Conservation (phyloP, 2,797 vertebrate genomes). For the Tapirus indicus region DNA sequence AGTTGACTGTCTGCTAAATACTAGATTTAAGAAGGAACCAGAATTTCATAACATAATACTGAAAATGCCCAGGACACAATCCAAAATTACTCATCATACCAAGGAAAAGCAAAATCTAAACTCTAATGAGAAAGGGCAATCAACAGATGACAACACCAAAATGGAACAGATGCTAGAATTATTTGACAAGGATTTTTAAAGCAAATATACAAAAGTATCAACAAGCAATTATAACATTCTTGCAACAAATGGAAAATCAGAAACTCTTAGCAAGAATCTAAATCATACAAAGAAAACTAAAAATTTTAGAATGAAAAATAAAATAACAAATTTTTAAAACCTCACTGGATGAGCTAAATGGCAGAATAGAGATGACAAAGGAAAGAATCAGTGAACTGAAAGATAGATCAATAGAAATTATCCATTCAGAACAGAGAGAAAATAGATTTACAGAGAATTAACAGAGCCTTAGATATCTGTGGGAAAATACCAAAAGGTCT, state of each 20-base stretch:
- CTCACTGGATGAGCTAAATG: neutral
- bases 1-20: conserved; percentile 5
- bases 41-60: conserved; percentile 10
- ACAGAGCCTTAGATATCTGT: neutral
- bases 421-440: neutral
- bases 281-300: neutral
- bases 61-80: neutral
- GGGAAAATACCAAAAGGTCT: neutral
- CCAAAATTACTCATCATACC: neutral
- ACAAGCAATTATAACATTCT: neutral
- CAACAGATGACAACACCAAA: neutral
- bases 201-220: neutral
- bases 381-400: conserved; percentile 4
- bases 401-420: neutral
- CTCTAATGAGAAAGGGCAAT: neutral
- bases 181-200: neutral
- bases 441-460: neutral
- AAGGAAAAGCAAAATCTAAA: neutral
- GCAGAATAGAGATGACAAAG: neutral
- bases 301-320: neutral
- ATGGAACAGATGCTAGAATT: neutral
- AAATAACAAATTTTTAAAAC: neutral
- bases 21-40: neutral
- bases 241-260: neutral
- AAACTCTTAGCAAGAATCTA: conserved; percentile 31